Conservation (phyloP, 2,888 invertebrate species). For the Zygogramma bicolorata region DNA sequence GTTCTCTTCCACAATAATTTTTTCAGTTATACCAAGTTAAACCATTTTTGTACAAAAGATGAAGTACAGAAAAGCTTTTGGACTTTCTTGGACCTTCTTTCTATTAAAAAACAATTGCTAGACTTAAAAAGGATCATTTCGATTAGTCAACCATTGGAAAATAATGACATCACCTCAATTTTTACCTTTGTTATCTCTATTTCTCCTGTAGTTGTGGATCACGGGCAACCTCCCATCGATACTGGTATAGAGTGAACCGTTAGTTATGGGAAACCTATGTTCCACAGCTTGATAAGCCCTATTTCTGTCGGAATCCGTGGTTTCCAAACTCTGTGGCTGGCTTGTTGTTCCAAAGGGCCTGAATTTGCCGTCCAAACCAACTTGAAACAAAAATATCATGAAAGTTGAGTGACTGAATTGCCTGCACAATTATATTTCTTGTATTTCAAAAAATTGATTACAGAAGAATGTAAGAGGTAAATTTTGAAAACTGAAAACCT, state of each 20-base stretch:
- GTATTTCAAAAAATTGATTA: too few species aligned
- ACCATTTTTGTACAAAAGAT: too few species aligned
- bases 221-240: slow-evolving; percentile 70
- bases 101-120: background rate
- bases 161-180: background rate
- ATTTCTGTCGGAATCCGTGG: slow-evolving; percentile 52
- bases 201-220: slow-evolving; percentile 67
- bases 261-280: slow-evolving; percentile 72
- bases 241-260: slow-evolving; percentile 70
- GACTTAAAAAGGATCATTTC: background rate
- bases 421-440: too few species aligned
- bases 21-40: too few species aligned
- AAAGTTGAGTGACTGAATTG: too few species aligned
- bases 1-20: too few species aligned
- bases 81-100: too few species aligned
- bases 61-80: too few species aligned
- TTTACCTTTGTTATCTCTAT: slow-evolving; percentile 54
- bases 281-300: slow-evolving; percentile 65
- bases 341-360: slow-evolving; percentile 68
- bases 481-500: too few species aligned
- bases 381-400: slow-evolving; percentile 36
- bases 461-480: too few species aligned
- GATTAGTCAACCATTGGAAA: background rate
- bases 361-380: slow-evolving; percentile 73
- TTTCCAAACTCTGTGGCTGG: slow-evolving; percentile 63